These are phyloP conservation scores for Diplodus puntazzo DNA, from an alignment of 2,797 vertebrate genomes.

Conservation along the genomic window DNA sequence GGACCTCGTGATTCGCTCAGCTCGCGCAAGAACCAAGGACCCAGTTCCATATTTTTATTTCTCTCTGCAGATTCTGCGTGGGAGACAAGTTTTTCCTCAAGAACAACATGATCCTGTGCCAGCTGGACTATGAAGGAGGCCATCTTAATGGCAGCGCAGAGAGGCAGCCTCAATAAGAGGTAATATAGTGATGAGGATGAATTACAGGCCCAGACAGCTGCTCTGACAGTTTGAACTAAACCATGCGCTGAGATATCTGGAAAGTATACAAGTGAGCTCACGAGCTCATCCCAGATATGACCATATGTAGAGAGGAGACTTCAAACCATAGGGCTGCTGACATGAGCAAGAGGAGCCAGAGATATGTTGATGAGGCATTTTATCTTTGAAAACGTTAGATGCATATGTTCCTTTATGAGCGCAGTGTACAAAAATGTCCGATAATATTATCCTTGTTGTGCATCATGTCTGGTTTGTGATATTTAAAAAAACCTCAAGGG, in stretches of 20 bases:
- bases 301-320: slow-evolving; percentile 55
- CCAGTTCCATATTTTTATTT: slow-evolving; percentile 67
- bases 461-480: neutral
- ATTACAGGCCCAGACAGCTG: slow-evolving; percentile 53
- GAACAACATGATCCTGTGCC: slow-evolving; percentile 99
- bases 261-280: slow-evolving; percentile 40
- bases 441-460: neutral
- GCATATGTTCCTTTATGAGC: slow-evolving; percentile 1
- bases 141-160: slow-evolving; percentile 92
- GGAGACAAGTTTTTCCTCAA: slow-evolving; percentile 98
- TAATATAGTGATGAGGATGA: slow-evolving; percentile 68
- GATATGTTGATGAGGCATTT: neutral
- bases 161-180: slow-evolving; percentile 89
- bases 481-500: too few species aligned
- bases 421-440: neutral
- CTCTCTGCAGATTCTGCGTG: slow-evolving; percentile 92
- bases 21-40: slow-evolving; percentile 45
- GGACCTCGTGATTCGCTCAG: slow-evolving; percentile 60
- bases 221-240: slow-evolving; percentile 62
- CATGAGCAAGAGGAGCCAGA: slow-evolving; percentile 8
- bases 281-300: slow-evolving; percentile 47
- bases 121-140: slow-evolving; percentile 97
- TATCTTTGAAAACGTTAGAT: neutral
- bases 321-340: slow-evolving; percentile 17
- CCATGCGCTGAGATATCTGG: slow-evolving; percentile 54